These are phyloP conservation scores for Tragulus kanchil DNA, from an alignment of 2,113 vertebrate species.

Conservation along the genomic window DNA sequence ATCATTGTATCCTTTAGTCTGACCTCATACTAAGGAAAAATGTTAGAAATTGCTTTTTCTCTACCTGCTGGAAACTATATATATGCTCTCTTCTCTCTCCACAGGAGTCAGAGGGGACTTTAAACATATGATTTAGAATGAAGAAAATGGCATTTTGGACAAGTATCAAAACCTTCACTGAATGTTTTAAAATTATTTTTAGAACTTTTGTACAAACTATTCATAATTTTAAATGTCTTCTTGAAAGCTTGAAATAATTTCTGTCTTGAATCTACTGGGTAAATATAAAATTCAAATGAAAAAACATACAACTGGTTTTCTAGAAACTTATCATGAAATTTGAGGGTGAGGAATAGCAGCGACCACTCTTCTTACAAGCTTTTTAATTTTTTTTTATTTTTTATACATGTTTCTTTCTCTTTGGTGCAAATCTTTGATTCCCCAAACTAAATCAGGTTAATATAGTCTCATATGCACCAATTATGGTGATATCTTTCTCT, in stretches of 20 bases:
- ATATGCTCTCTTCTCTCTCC: neutral
- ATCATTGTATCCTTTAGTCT: neutral
- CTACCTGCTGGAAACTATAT: neutral
- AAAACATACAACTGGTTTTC: neutral
- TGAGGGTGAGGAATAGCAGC: neutral
- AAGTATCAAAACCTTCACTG: neutral
- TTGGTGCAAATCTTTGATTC: slow-evolving; percentile 81
- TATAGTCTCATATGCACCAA: slow-evolving; percentile 82
- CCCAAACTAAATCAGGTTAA: slow-evolving; percentile 84
- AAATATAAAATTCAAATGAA: neutral
- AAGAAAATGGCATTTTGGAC: neutral
- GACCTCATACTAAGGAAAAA: neutral
- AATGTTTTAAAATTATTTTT: neutral
- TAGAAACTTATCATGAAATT: neutral
- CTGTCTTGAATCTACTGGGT: neutral
- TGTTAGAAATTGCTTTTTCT: neutral
- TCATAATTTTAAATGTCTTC: neutral
- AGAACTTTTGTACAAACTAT: neutral
- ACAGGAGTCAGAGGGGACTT: neutral
- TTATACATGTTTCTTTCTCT: neutral
- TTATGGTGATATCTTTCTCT: slow-evolving; percentile 84
- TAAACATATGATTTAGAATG: neutral
- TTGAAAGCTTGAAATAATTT: neutral
- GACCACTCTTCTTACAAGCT: neutral
- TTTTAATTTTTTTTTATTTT: neutral